Percentiles rank a stretch among this genome's conserved stretches.
Conservation (phyloP, 1,140 invertebrate genomes). For the Campoletis sonorensis region DNA sequence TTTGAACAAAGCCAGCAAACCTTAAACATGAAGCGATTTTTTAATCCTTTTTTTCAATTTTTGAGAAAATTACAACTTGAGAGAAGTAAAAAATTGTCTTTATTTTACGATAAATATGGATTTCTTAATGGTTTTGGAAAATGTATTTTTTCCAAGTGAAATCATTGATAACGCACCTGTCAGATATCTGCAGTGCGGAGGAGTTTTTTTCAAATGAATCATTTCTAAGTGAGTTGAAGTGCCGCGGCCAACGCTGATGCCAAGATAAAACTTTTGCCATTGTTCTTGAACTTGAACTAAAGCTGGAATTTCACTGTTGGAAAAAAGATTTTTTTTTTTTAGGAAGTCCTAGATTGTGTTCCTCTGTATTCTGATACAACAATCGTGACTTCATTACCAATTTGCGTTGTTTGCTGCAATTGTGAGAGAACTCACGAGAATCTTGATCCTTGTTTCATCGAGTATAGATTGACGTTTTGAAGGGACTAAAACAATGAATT, state of each 20-base stretch:
- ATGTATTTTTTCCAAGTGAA: not conserved
- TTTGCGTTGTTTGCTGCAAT: constrained; percentile 90
- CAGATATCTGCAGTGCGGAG: constrained; percentile 89
- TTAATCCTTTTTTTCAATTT: not conserved
- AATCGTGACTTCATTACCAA: constrained; percentile 76
- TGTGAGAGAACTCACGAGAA: constrained; percentile 89
- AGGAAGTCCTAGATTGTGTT: not conserved
- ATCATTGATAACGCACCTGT: constrained; percentile 74
- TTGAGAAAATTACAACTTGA: too few relatives aligned
- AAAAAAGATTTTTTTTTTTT: constrained; percentile 56
- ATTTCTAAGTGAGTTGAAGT: constrained; percentile 90
- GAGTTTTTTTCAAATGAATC: constrained; percentile 89
- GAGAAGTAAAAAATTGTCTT: not conserved
- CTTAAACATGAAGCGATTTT: constrained; percentile 67
- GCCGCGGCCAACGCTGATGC: constrained; percentile 85
- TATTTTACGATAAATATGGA: too few relatives aligned
- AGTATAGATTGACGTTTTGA: constrained; percentile 78
- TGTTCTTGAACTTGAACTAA: constrained; percentile 91
- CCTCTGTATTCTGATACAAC: not conserved
- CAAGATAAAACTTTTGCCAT: constrained; percentile 89
- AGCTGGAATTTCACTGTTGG: constrained; percentile 86
- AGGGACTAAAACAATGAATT: constrained; percentile 89
- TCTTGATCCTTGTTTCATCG: constrained; percentile 88
- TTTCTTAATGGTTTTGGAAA: too few relatives aligned
- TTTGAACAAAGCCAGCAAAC: constrained; percentile 87